These are phyloP conservation scores for Heliothis peltigera DNA, from an alignment of 2,888 invertebrate species.

Conservation along the genomic window DNA sequence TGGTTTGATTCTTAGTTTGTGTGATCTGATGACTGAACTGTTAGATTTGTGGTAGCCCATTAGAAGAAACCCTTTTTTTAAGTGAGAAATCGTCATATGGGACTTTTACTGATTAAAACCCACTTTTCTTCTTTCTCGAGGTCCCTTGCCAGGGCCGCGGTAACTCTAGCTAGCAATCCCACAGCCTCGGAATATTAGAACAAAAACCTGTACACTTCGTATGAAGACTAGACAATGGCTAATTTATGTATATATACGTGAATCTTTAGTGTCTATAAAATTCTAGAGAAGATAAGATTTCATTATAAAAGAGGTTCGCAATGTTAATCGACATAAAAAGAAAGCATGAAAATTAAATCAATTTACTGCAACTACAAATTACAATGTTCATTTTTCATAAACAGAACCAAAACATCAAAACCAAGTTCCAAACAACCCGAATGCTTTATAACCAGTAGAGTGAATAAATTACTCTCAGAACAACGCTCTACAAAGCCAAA, in stretches of 20 bases:
- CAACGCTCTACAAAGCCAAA: slow-evolving; percentile 40
- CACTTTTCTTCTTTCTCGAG: no score
- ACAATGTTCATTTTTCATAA: slow-evolving; percentile 5
- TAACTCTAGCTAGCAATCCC: no score
- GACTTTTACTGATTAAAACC: no score
- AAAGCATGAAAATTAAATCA: neutral
- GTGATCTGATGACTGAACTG: neutral
- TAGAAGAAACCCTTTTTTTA: no score
- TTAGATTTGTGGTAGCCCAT: no score
- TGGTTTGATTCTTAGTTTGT: neutral
- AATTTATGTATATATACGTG: neutral
- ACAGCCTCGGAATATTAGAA: no score
- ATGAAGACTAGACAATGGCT: neutral
- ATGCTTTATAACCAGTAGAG: slow-evolving; percentile 25
- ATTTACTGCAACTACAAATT: neutral
- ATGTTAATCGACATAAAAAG: no score
- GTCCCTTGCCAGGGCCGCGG: no score
- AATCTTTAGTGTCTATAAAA: neutral
- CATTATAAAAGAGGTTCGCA: no score
- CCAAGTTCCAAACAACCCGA: slow-evolving; percentile 8
- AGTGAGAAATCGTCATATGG: no score
- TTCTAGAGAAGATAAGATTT: no score
- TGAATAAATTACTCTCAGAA: slow-evolving; percentile 46
- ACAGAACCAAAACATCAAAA: neutral
- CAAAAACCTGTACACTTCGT: no score